Percentiles rank a stretch among this genome's conserved stretches.
Conservation (phyloP, 2,113 vertebrate species). For the Piprites chloris region DNA sequence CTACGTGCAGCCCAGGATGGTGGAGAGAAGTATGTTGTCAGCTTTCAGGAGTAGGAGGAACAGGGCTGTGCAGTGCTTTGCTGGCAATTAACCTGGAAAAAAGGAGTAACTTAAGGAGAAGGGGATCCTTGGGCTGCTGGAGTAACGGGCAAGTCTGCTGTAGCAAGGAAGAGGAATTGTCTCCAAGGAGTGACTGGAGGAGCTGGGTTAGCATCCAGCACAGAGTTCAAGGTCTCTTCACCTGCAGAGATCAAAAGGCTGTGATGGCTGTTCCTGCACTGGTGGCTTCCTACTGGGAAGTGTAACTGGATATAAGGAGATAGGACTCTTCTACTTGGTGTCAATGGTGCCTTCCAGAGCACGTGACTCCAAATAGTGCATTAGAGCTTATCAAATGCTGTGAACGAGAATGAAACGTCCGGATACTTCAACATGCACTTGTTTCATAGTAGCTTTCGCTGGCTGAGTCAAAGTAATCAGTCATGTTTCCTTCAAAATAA, state of each 20-base stretch:
- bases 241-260: not conserved
- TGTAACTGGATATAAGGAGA: not conserved
- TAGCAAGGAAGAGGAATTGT: not conserved
- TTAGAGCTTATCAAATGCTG: not conserved
- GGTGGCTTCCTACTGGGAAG: not conserved
- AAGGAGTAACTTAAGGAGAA: not conserved
- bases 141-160: not conserved
- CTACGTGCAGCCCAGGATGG: not conserved
- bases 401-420: not conserved
- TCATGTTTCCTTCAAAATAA: not conserved
- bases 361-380: not conserved
- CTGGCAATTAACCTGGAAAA: not conserved
- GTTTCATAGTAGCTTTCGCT: not conserved
- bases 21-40: constrained; percentile 4
- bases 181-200: not conserved
- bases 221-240: not conserved
- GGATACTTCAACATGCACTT: not conserved
- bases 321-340: not conserved
- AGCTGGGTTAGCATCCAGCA: not conserved
- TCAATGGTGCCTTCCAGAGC: not conserved
- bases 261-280: not conserved
- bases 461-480: not conserved
- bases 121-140: not conserved
- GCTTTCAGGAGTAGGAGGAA: constrained; percentile 27
- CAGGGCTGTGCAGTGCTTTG: not conserved